These are phyloP conservation scores for Gymnocypris eckloni DNA, from an alignment of 2,797 vertebrate species.

Conservation along the genomic window DNA sequence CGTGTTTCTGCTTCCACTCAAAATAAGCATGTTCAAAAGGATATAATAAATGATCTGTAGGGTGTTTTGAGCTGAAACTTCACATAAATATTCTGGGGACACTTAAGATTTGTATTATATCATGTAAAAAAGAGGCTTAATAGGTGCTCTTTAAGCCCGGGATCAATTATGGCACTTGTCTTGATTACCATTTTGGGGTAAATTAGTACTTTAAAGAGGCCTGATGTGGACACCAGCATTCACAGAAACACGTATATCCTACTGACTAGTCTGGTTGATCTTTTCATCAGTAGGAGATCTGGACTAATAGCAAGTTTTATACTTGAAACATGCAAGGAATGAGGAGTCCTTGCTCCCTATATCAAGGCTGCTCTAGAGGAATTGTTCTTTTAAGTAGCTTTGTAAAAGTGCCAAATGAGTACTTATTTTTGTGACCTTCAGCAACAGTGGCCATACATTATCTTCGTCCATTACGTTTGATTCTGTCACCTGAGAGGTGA, in stretches of 20 bases:
- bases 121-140: too few species aligned
- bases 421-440: constrained; percentile 20
- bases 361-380: background rate
- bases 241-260: background rate
- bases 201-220: too few species aligned
- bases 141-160: too few species aligned
- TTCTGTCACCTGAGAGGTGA: constrained; percentile 27
- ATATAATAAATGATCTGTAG: too few species aligned
- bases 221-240: too few species aligned
- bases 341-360: background rate
- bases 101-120: too few species aligned
- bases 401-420: background rate
- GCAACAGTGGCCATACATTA: background rate
- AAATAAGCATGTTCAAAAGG: too few species aligned
- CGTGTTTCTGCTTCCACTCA: too few species aligned
- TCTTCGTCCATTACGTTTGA: background rate
- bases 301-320: background rate
- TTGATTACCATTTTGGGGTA: background rate
- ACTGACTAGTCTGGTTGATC: background rate
- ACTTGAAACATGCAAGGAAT: background rate
- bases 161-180: too few species aligned
- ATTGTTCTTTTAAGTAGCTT: background rate
- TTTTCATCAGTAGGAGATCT: background rate
- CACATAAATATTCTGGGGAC: too few species aligned
- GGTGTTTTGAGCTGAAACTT: too few species aligned